Conservation (phyloP, 2,797 vertebrate genomes). For the Leptatherina wallacei region DNA sequence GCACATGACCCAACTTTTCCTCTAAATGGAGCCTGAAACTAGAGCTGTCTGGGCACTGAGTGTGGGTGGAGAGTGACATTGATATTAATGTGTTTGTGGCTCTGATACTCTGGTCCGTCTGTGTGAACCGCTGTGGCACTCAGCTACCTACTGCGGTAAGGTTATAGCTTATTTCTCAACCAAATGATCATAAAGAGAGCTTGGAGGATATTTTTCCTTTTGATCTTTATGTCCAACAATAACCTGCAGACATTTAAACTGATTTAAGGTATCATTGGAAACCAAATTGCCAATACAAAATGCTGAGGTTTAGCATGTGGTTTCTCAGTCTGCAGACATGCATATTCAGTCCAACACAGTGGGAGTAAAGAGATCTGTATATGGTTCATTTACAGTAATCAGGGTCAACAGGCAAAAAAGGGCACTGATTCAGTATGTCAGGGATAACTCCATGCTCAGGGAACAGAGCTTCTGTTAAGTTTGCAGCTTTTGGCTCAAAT, state of each 20-base stretch:
- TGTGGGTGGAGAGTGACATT: constrained; percentile 71
- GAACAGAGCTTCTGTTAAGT: constrained; percentile 31
- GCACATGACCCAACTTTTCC: constrained; percentile 79
- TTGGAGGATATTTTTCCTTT: neutral
- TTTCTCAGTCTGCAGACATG: constrained; percentile 20
- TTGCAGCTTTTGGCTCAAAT: constrained; percentile 29
- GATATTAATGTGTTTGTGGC: constrained; percentile 79
- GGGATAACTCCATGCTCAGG: constrained; percentile 26
- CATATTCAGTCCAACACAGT: neutral
- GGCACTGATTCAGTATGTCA: constrained; percentile 54
- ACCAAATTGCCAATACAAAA: constrained; percentile 21
- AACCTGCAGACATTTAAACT: constrained; percentile 9
- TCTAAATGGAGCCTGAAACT: constrained; percentile 76
- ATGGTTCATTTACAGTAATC: constrained; percentile 64
- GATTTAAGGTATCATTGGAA: constrained; percentile 8
- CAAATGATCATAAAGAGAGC: neutral
- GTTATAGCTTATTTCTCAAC: neutral
- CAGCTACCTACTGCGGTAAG: constrained; percentile 7
- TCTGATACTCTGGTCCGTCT: constrained; percentile 64
- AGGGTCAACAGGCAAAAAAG: constrained; percentile 47
- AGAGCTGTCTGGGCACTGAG: constrained; percentile 70
- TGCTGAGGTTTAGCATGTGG: neutral
- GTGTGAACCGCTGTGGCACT: neutral
- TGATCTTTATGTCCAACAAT: neutral
- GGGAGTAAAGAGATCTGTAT: constrained; percentile 29